Percentiles rank a stretch among this genome's conserved stretches.
phyloP scores from a whole-genome alignment of 2,113 vertebrate genomes.

The Seriola rivoliana region DNA sequence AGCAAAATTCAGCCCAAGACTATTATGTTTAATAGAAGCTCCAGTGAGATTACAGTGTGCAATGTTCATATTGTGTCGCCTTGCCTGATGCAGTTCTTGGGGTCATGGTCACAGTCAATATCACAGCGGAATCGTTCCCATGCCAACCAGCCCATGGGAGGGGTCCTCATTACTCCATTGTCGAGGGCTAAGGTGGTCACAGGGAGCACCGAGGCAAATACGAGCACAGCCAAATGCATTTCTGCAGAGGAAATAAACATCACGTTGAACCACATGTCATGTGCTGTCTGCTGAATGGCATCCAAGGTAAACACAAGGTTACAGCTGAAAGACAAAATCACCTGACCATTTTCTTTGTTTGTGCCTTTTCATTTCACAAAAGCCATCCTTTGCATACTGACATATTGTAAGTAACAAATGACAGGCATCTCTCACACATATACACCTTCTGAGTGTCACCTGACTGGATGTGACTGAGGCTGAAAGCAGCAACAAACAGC shows the following conservation, averaged over 20 bases:
- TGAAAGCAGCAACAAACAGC: conserved; percentile 16
- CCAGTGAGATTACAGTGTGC: not conserved
- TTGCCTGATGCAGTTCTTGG: conserved; percentile 93
- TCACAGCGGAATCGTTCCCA: conserved; percentile 96
- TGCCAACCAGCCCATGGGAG: conserved; percentile 96
- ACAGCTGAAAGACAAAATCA: not conserved
- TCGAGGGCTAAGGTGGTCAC: conserved; percentile 82
- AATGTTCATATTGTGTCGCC: not conserved
- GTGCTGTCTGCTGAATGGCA: not conserved
- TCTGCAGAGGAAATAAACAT: conserved; percentile 21
- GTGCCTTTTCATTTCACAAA: not conserved
- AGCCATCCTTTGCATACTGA: not conserved
- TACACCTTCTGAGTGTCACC: conserved; percentile 34
- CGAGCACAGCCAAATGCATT: conserved; percentile 55
- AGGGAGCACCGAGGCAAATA: conserved; percentile 64
- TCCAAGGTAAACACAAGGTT: not conserved
- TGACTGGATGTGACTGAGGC: conserved; percentile 31
- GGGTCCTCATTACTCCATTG: conserved; percentile 91
- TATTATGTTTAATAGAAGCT: not conserved
- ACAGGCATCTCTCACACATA: not conserved
- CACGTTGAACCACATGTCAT: not conserved
- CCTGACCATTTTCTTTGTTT: too few relatives aligned
- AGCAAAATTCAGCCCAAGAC: not conserved
- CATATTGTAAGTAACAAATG: too few relatives aligned
- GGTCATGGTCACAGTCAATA: conserved; percentile 87